Evolutionary conservation across 2,888 invertebrate genomes (phyloP), one percentile per base, ranked within the genome.

Genomic region (Nysson spinosus): DNA sequence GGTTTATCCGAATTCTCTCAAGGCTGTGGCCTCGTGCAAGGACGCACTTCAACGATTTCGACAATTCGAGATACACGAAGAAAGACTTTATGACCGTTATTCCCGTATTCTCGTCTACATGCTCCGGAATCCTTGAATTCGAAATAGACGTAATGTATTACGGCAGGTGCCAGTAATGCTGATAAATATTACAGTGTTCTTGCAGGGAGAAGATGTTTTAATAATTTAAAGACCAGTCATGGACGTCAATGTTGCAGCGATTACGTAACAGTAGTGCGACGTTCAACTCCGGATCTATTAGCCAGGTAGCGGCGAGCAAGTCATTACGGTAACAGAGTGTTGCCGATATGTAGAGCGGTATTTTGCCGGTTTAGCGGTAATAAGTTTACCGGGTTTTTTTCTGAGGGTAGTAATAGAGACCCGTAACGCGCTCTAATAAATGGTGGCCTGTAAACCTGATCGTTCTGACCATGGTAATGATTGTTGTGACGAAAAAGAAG

Each of bases 191-290:
- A 43, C 16, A n/a, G 46, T 56, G 34, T 44, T 57, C 34, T 19
- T 44, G 30, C 24, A n/a, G 46, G 9, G 7, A 12, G 61, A 26
- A 32, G 47, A 57, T 46, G 60, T 51, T 46, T 68, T 40, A 42
- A 54, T 68, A 65, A 68, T 65, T 66, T 61, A 51, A 43, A 56
- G 58, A 62, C 67, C 46, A 44, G 62, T 67, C 60, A 52, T 61
- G 64, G 71, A 51, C 61, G 57, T 55, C 56, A 55, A 39, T 63
- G 58, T 68, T 57, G 72, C 64, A 67, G 65, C 28, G 57, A 66
- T 72, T 72, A 49, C 69, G 72, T 43, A 72, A 69, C 60, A 12
- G 17, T 17, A 14, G 30, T 43, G 43, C 26, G 60, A 39, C 64
- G 49, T 58, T 50, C 52, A 22, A 28, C 46, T 39, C 37, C 24